These are phyloP conservation scores for Ylistrum balloti DNA, from an alignment of 1,140 invertebrate species.

Conservation along the genomic window DNA sequence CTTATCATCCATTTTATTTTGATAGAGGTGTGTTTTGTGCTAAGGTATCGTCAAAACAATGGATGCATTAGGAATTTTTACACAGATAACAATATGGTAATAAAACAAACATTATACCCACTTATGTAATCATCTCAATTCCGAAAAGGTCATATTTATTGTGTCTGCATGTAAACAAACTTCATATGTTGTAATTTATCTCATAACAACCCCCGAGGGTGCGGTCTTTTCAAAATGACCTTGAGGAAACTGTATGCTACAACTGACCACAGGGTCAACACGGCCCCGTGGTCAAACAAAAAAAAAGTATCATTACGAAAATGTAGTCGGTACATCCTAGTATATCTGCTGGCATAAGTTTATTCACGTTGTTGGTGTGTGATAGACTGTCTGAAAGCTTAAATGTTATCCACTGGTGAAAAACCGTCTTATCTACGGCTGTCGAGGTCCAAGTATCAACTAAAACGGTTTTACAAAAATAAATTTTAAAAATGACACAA, in stretches of 20 bases:
- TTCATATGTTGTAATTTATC: too few species aligned
- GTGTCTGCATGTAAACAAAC: too few species aligned
- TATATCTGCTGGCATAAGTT: neutral
- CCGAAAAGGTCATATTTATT: too few species aligned
- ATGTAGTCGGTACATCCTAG: neutral
- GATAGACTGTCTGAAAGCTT: neutral
- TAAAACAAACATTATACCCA: too few species aligned
- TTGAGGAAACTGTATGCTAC: neutral
- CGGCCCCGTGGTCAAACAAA: neutral
- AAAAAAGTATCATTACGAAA: neutral
- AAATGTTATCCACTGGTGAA: neutral
- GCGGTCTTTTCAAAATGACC: too few species aligned
- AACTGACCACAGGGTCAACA: neutral
- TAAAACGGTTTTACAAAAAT: neutral
- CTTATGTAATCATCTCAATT: too few species aligned
- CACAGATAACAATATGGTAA: too few species aligned
- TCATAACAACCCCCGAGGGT: too few species aligned
- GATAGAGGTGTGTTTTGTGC: too few species aligned
- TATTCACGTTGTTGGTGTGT: neutral
- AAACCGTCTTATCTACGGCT: neutral
- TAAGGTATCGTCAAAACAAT: too few species aligned
- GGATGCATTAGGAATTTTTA: too few species aligned
- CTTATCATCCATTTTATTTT: too few species aligned
- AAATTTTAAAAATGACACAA: conserved; percentile 19
- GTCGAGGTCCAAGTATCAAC: neutral